phyloP scores from a whole-genome alignment of 1,140 invertebrate species.

The Meloidogyne chitwoodi region DNA sequence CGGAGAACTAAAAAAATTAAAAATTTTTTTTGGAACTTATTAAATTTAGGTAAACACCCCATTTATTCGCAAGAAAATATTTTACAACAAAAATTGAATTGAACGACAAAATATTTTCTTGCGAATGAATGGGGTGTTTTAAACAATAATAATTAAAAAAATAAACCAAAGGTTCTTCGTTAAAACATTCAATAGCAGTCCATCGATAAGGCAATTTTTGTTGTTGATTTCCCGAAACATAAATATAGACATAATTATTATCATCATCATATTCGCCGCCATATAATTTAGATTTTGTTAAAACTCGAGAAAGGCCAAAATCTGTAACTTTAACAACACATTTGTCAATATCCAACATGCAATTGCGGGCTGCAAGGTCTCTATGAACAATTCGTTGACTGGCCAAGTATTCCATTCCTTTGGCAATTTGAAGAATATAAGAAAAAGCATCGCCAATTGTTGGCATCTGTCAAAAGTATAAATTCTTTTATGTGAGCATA shows the following conservation, averaged over 20 bases:
- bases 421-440: slow-evolving; percentile 32
- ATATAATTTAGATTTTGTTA: background rate
- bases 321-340: slow-evolving; percentile 16
- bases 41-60: too few species aligned
- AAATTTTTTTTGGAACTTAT: too few species aligned
- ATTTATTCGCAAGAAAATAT: too few species aligned
- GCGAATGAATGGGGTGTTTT: too few species aligned
- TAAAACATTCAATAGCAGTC: slow-evolving; percentile 40
- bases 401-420: slow-evolving; percentile 76
- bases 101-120: too few species aligned
- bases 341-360: slow-evolving; percentile 61
- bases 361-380: slow-evolving; percentile 88
- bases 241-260: slow-evolving; percentile 17
- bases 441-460: slow-evolving; percentile 14
- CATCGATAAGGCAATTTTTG: slow-evolving; percentile 37
- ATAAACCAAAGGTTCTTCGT: background rate
- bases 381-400: slow-evolving; percentile 74
- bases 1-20: slow-evolving; percentile 28
- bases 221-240: slow-evolving; percentile 16
- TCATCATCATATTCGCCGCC: background rate
- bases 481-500: too few species aligned
- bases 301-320: slow-evolving; percentile 26
- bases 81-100: too few species aligned
- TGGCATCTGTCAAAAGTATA: slow-evolving; percentile 12
- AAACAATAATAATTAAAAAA: background rate